Conservation (phyloP, 2,113 vertebrate species). For the Lipophrys pholis region DNA sequence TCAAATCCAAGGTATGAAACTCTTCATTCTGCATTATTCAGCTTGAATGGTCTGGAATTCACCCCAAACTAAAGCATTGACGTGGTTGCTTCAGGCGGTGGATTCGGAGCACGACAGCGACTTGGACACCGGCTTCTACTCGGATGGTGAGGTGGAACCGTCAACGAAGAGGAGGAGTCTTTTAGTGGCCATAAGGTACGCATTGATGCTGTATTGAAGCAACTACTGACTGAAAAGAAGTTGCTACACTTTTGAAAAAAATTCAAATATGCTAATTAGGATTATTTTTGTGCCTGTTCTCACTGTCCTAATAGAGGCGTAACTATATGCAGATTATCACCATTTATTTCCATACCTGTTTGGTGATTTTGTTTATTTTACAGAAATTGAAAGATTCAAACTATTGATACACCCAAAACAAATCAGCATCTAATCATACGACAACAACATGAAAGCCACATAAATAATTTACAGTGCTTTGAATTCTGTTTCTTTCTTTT, state of each 20-base stretch:
- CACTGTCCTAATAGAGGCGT: no score
- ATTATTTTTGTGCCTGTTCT: neutral
- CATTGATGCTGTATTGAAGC: neutral
- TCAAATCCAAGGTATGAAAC: slow-evolving; percentile 67
- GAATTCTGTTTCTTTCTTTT: no score
- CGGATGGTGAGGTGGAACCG: slow-evolving; percentile 76
- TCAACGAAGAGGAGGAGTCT: slow-evolving; percentile 84
- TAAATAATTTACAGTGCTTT: no score
- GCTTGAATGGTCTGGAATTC: neutral
- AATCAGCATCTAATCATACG: no score
- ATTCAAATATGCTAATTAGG: no score
- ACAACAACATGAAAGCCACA: no score
- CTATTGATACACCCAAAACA: no score
- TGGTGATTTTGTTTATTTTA: no score
- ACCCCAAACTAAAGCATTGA: neutral
- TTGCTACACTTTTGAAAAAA: no score
- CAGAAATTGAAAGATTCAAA: no score
- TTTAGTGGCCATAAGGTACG: slow-evolving; percentile 89
- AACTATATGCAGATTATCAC: no score
- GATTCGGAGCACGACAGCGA: slow-evolving; percentile 81
- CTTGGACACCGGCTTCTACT: slow-evolving; percentile 71
- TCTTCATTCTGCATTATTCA: neutral
- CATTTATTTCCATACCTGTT: no score
- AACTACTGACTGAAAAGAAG: neutral
- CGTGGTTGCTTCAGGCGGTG: slow-evolving; percentile 60